Evolutionary conservation across 2,888 invertebrate genomes (phyloP).

Genomic region (Spisula subtruncata): DNA sequence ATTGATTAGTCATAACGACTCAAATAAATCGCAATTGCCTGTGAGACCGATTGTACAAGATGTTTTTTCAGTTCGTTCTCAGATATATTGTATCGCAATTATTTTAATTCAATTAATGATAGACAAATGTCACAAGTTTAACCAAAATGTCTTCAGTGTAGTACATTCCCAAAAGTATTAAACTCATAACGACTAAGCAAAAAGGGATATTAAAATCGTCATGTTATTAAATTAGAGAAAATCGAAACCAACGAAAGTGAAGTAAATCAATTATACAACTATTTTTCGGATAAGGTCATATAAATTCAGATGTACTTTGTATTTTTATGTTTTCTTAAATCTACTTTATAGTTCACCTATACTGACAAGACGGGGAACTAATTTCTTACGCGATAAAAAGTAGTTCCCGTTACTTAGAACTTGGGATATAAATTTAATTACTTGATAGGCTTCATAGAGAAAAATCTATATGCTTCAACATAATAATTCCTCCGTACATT

Average conservation of each 20-base stretch:
- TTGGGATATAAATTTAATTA: no score
- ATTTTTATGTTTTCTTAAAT: no score
- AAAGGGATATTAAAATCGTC: neutral
- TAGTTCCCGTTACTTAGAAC: no score
- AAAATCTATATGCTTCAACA: no score
- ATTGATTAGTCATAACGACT: neutral
- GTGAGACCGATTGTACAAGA: neutral
- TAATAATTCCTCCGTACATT: no score
- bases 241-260: neutral
- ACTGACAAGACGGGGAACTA: no score
- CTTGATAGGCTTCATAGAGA: no score
- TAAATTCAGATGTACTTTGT: neutral
- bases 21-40: neutral
- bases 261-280: neutral
- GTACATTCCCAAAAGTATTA: neutral
- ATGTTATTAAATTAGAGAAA: neutral
- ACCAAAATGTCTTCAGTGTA: neutral
- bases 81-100: neutral
- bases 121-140: neutral
- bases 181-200: neutral
- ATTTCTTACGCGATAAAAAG: no score
- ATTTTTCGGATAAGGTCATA: neutral
- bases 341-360: no score
- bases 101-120: neutral
- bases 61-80: neutral